Conservation (phyloP, 2,888 invertebrate genomes). For the Lissocephala sabroskyi region DNA sequence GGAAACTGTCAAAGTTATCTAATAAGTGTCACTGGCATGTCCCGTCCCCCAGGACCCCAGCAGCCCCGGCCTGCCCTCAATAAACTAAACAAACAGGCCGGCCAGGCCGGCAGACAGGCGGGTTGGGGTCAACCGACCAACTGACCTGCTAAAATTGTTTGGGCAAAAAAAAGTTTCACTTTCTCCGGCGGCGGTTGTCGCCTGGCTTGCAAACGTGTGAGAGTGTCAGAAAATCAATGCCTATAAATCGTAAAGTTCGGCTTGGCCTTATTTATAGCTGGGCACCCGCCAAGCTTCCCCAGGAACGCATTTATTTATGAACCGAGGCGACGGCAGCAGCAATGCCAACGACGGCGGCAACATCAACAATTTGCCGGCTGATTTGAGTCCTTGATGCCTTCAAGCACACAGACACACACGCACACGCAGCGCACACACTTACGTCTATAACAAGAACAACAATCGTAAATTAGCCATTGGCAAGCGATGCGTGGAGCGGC, state of each 20-base stretch:
- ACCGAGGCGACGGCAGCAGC: conserved; percentile 24
- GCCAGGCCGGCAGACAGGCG: background rate
- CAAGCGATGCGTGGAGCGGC: conserved; percentile 2
- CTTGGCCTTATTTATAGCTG: conserved; percentile 42
- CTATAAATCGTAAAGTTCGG: conserved; percentile 39
- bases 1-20: too few species aligned
- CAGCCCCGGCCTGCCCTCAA: background rate
- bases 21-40: too few species aligned
- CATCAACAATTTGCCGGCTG: conserved; percentile 50
- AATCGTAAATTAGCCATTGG: conserved; percentile 47
- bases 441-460: background rate
- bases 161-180: conserved; percentile 43
- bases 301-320: conserved; percentile 56
- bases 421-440: too few species aligned
- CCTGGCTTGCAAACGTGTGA: background rate
- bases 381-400: conserved; percentile 44
- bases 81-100: background rate
- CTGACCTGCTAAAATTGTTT: conserved; percentile 15
- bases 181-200: conserved; percentile 5
- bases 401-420: conserved; percentile 9
- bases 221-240: conserved; percentile 44
- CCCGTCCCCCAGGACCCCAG: too few species aligned
- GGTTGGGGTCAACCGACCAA: too few species aligned
- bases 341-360: too few species aligned
- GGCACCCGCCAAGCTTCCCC: conserved; percentile 29